Conservation (phyloP, 2,797 vertebrate genomes). For the Menidia menidia region DNA sequence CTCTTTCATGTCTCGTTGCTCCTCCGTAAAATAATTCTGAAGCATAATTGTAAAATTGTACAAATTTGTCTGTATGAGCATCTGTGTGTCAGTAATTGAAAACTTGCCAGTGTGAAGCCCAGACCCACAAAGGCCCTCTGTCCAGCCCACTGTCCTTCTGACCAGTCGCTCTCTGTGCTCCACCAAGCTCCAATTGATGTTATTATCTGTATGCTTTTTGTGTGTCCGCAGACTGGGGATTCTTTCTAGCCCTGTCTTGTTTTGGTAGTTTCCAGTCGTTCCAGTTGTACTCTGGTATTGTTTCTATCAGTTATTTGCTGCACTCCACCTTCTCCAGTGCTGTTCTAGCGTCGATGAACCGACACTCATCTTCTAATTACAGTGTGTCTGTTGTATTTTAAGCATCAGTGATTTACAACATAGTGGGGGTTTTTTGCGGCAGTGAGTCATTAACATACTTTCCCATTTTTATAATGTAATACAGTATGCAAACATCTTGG, state of each 20-base stretch:
- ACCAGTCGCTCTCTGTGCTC: constrained; percentile 49
- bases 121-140: constrained; percentile 78
- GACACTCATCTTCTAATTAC: background rate
- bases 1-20: background rate
- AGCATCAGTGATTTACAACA: too few species aligned
- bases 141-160: constrained; percentile 50
- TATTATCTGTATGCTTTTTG: constrained; percentile 20
- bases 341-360: background rate
- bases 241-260: constrained; percentile 15
- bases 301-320: background rate
- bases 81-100: constrained; percentile 55
- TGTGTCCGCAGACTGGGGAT: constrained; percentile 4
- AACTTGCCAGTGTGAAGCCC: constrained; percentile 71
- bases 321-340: background rate
- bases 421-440: background rate
- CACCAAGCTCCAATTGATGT: constrained; percentile 68
- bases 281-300: background rate
- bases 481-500: background rate
- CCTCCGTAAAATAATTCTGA: constrained; percentile 10
- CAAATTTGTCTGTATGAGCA: background rate
- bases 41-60: constrained; percentile 28
- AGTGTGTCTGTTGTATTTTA: background rate
- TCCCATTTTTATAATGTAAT: background rate
- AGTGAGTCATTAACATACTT: background rate
- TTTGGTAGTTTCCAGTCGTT: background rate